Conservation (phyloP, 2,888 invertebrate species). For the Caenorhabditis zanzibari region DNA sequence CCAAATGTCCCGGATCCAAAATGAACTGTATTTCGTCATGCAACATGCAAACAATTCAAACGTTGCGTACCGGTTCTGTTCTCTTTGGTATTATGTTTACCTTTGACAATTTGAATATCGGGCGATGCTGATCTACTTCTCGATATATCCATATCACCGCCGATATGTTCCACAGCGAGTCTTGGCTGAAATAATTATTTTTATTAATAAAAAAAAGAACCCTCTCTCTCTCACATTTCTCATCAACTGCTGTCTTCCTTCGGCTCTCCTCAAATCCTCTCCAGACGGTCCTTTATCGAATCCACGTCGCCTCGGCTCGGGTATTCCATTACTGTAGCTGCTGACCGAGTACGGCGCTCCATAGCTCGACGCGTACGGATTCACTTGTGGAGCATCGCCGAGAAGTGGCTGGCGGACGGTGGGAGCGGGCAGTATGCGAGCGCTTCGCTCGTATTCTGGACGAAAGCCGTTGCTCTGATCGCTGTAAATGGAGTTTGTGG, state of each 20-base stretch:
- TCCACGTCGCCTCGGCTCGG: constrained; percentile 34
- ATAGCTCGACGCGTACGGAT: neutral
- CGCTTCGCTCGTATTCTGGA: constrained; percentile 5
- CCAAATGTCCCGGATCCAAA: no score
- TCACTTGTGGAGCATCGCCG: constrained; percentile 20
- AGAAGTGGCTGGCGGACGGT: constrained; percentile 33
- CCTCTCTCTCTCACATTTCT: constrained; percentile 19
- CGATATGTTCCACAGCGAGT: constrained; percentile 38
- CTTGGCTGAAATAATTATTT: constrained; percentile 29
- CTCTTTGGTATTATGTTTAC: constrained; percentile 6
- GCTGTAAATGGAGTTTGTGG: neutral
- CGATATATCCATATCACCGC: constrained; percentile 60
- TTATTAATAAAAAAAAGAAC: no score
- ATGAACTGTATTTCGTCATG: no score
- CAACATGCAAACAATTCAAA: neutral
- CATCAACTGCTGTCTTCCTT: constrained; percentile 25
- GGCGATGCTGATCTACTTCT: constrained; percentile 49
- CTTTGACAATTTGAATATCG: constrained; percentile 22
- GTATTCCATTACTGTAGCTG: neutral
- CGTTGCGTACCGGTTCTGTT: neutral
- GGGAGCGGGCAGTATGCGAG: constrained; percentile 13
- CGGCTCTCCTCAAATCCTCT: constrained; percentile 28
- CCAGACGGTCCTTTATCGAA: constrained; percentile 51
- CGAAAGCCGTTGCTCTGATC: neutral
- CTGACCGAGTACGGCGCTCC: no score